A percentile compares a stretch with the other conserved stretches of the same genome.
These are phyloP conservation scores for Neoaliturus tenellus DNA, from an alignment of 2,888 invertebrate species.

Conservation along the genomic window DNA sequence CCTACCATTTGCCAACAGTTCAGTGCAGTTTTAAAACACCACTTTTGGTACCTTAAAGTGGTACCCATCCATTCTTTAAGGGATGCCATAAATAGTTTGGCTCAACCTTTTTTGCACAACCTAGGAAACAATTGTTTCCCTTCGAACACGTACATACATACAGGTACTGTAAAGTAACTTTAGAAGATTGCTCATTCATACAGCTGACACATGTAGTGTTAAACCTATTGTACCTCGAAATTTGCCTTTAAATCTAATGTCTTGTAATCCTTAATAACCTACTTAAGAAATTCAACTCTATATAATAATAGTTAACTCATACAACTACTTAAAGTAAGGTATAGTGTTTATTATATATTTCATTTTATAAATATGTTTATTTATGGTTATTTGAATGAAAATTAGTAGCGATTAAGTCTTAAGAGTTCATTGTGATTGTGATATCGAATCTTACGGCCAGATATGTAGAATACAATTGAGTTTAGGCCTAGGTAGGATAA, in stretches of 20 bases:
- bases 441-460: neutral
- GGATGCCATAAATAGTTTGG: no score
- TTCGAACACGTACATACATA: neutral
- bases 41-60: no score
- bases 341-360: neutral
- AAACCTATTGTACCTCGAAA: constrained; percentile 48
- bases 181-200: constrained; percentile 28
- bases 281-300: neutral
- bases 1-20: no score
- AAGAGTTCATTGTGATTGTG: constrained; percentile 9
- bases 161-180: neutral
- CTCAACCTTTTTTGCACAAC: no score
- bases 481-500: neutral
- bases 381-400: neutral
- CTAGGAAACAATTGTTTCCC: no score
- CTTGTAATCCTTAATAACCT: neutral
- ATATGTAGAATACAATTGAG: neutral
- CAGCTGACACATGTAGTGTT: constrained; percentile 24
- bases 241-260: constrained; percentile 34
- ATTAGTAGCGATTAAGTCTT: neutral
- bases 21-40: no score
- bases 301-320: neutral
- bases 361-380: neutral
- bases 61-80: no score
- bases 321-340: constrained; percentile 3